Percentiles rank a stretch among this genome's conserved stretches.
Evolutionary conservation across 2,888 invertebrate genomes (phyloP).

Genomic region (Siphonodentalium dalli): DNA sequence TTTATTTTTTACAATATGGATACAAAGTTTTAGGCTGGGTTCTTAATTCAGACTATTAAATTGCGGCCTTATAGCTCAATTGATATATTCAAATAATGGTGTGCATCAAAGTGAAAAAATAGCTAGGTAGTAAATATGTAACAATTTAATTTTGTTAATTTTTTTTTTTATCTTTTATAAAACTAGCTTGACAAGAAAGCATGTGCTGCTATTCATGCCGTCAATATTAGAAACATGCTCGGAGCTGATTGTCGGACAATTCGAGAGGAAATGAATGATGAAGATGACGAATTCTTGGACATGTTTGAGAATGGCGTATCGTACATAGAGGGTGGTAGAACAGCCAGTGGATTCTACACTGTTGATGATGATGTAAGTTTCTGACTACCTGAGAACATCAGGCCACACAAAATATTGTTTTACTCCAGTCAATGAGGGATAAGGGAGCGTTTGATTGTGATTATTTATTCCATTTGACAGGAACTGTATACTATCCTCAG

Average conservation of each 20-base stretch:
- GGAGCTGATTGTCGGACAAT: constrained; percentile 93
- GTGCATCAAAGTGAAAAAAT: not conserved
- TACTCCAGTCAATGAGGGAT: too few relatives aligned
- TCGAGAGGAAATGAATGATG: constrained; percentile 96
- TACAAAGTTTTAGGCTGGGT: too few relatives aligned
- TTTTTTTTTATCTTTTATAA: not conserved
- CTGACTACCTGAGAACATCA: too few relatives aligned
- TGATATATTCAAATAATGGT: not conserved
- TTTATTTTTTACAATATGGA: too few relatives aligned
- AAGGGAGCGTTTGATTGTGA: too few relatives aligned
- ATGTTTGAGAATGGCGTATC: constrained; percentile 89
- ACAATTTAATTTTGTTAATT: not conserved
- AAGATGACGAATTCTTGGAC: constrained; percentile 91
- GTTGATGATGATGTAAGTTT: constrained; percentile 79
- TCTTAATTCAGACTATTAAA: too few relatives aligned
- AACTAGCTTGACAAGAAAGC: constrained; percentile 89
- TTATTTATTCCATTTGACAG: too few relatives aligned
- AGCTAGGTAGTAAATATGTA: not conserved
- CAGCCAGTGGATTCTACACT: constrained; percentile 95
- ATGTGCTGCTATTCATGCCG: constrained; percentile 97
- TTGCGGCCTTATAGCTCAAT: too few relatives aligned
- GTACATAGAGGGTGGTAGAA: constrained; percentile 97
- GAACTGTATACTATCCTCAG: too few relatives aligned
- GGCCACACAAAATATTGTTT: not conserved
- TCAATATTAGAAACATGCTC: constrained; percentile 93